Percentiles rank a stretch among this genome's conserved stretches.
These are phyloP conservation scores for Acrocephalus scirpaceus DNA, from an alignment of 2,797 vertebrate genomes.

Conservation along the genomic window DNA sequence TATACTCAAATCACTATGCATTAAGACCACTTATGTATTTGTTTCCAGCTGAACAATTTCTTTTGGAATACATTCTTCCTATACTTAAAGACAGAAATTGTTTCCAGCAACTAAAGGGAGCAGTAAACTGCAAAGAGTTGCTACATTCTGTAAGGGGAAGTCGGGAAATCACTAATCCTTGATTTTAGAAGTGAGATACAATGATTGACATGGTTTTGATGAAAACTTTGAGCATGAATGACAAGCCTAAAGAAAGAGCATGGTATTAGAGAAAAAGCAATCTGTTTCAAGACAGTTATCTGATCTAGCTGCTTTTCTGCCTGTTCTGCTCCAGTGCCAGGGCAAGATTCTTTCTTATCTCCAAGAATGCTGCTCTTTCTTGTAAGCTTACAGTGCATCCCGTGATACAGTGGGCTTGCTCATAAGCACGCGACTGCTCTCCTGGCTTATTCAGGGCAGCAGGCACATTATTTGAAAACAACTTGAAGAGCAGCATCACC, in stretches of 20 bases:
- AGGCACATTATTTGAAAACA: neutral
- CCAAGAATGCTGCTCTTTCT: constrained; percentile 54
- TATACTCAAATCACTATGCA: neutral
- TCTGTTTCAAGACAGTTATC: constrained; percentile 68
- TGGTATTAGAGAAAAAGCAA: constrained; percentile 60
- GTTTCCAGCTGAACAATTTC: neutral
- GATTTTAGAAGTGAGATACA: neutral
- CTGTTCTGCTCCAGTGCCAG: constrained; percentile 46
- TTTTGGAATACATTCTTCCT: neutral
- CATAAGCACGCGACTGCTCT: neutral
- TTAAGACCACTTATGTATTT: neutral
- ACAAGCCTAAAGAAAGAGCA: constrained; percentile 66
- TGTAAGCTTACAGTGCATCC: neutral
- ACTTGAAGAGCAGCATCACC: neutral
- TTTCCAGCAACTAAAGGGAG: neutral
- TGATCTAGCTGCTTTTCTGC: constrained; percentile 48
- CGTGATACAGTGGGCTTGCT: neutral
- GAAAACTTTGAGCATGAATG: constrained; percentile 58
- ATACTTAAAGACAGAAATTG: neutral
- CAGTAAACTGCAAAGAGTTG: neutral
- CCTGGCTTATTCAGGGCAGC: neutral
- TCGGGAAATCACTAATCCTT: neutral
- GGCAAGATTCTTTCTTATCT: constrained; percentile 31
- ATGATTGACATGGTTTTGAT: constrained; percentile 58
- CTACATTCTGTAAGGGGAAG: neutral